Evolutionary conservation across 1,140 invertebrate species (phyloP).

Genomic region (Paracyclopina nana): DNA sequence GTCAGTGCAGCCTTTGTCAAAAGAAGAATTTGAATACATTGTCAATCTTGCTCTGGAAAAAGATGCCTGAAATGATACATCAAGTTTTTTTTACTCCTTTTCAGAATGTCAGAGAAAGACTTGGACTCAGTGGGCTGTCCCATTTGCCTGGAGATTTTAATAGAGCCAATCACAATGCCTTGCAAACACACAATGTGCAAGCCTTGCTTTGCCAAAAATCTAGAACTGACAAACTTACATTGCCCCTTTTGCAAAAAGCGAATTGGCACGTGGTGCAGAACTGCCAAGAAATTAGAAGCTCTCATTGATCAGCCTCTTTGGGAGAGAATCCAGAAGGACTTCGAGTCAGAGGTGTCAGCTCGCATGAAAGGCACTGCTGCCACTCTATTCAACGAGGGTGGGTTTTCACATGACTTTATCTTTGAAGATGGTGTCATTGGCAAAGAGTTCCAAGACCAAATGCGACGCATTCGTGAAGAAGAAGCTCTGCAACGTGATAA

Average conservation of each 20-base stretch:
- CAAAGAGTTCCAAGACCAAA: no score
- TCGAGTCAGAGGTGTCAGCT: no score
- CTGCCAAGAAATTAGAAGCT: not conserved
- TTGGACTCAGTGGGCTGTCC: no score
- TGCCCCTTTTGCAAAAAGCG: not conserved
- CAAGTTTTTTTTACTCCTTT: not conserved
- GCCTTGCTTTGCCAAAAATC: not conserved
- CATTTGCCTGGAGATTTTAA: not conserved
- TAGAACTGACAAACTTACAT: not conserved
- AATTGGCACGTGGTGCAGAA: not conserved
- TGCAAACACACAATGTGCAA: not conserved
- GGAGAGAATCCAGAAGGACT: not conserved
- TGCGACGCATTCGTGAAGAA: no score
- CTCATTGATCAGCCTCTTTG: not conserved
- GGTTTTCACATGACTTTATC: no score
- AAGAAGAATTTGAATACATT: conserved; percentile 15
- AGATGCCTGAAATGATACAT: not conserved
- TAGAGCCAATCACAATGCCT: not conserved
- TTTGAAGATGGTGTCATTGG: no score
- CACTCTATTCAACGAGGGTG: no score
- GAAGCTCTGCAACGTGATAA: no score
- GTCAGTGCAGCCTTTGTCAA: conserved; percentile 2
- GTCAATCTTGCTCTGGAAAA: not conserved
- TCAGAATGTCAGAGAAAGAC: no score
- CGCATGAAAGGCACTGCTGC: no score